phyloP scores from a whole-genome alignment of 2,113 vertebrate genomes.

The Oncorhynchus masou region DNA sequence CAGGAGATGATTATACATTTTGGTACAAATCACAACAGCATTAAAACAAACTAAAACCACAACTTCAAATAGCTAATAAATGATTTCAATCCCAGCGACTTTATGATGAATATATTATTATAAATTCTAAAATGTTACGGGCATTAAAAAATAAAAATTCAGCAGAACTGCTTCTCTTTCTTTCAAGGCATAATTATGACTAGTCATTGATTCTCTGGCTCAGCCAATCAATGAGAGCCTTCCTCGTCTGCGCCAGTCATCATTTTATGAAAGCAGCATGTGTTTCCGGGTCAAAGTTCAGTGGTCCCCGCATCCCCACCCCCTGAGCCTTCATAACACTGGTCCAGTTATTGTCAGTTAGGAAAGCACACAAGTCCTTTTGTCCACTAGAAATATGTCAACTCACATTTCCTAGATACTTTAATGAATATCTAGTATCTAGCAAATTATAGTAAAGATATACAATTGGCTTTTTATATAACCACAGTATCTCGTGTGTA shows the following conservation, averaged over 20 bases:
- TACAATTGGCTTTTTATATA: background rate
- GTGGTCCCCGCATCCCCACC: conserved; percentile 36
- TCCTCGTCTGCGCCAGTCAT: conserved; percentile 58
- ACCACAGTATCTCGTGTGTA: background rate
- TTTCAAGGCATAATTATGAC: conserved; percentile 34
- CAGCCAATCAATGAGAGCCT: conserved; percentile 22
- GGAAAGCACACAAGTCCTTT: conserved; percentile 60
- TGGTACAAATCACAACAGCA: background rate
- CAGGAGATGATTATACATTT: too few relatives aligned
- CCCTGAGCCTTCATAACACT: conserved; percentile 54
- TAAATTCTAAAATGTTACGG: too few relatives aligned
- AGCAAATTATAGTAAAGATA: background rate
- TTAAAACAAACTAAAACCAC: background rate
- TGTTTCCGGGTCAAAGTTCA: conserved; percentile 69
- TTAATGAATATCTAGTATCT: background rate
- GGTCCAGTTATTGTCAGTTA: conserved; percentile 44
- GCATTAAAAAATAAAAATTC: background rate
- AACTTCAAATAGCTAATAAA: background rate
- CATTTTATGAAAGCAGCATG: conserved; percentile 35
- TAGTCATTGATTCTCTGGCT: conserved; percentile 35
- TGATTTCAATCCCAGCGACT: background rate
- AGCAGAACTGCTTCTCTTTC: background rate
- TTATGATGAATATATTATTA: background rate
- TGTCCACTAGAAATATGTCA: conserved; percentile 55
- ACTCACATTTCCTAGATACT: conserved; percentile 21